Percentiles rank a stretch among this genome's conserved stretches.
phyloP scores from a whole-genome alignment of 2,113 vertebrate species.

The Mionectes macconnelli region DNA sequence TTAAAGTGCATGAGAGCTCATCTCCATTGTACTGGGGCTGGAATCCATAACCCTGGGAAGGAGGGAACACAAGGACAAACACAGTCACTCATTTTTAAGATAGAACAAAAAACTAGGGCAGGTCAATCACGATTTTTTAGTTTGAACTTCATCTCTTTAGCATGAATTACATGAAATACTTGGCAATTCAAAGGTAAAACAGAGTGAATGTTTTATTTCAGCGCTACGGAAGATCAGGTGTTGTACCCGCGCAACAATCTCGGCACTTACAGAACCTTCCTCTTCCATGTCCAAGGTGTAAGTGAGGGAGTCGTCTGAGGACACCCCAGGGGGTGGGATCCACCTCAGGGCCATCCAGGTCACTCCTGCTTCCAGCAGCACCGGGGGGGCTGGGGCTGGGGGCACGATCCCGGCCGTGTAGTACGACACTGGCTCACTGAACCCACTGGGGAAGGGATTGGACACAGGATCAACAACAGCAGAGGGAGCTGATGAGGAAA shows the following conservation, averaged over 20 bases:
- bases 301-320: constrained; percentile 63
- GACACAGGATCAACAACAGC: too few species aligned
- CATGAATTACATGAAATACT: neutral
- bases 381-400: constrained; percentile 54
- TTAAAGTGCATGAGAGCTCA: constrained; percentile 77
- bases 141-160: neutral
- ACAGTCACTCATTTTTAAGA: neutral
- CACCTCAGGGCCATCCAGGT: constrained; percentile 74
- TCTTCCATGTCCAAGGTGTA: constrained; percentile 83
- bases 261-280: constrained; percentile 74
- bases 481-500: too few species aligned
- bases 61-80: neutral
- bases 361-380: constrained; percentile 66
- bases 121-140: rapidly evolving
- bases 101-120: neutral
- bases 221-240: rapidly evolving
- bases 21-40: constrained; percentile 80
- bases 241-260: neutral
- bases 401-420: constrained; percentile 74
- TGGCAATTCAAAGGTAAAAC: neutral
- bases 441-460: neutral
- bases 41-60: constrained; percentile 77
- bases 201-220: neutral
- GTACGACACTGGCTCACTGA: constrained; percentile 74
- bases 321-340: constrained; percentile 64